phyloP scores from a whole-genome alignment of 2,113 vertebrate species.

The Pseudolaguvia tuberculata region DNA sequence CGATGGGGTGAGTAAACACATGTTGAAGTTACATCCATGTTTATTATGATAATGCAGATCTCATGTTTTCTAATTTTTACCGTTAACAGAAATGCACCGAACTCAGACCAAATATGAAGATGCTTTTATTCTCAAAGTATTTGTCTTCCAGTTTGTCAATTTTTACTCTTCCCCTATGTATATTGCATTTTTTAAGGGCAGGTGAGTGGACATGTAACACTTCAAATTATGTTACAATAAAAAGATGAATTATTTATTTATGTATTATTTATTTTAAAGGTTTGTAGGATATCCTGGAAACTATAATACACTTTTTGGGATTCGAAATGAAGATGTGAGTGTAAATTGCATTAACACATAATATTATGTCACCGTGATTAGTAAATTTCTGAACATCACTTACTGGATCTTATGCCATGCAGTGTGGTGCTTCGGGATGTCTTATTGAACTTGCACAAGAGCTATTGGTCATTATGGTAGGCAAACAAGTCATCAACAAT shows the following conservation, averaged over 20 bases:
- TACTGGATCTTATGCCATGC: constrained; percentile 21
- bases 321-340: constrained; percentile 76
- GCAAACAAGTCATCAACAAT: constrained; percentile 74
- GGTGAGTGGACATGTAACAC: constrained; percentile 49
- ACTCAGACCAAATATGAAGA: constrained; percentile 77
- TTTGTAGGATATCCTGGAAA: constrained; percentile 74
- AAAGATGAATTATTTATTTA: not conserved
- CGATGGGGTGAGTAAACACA: constrained; percentile 67
- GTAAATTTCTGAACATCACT: not conserved
- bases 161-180: constrained; percentile 79
- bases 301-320: constrained; percentile 70
- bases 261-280: constrained; percentile 48
- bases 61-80: constrained; percentile 8
- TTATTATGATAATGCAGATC: not conserved
- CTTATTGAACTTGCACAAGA: constrained; percentile 73
- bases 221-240: constrained; percentile 4
- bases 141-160: constrained; percentile 80
- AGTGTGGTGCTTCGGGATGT: constrained; percentile 72
- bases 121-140: constrained; percentile 77
- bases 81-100: constrained; percentile 72
- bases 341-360: not conserved
- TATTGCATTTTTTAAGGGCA: constrained; percentile 79
- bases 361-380: not conserved
- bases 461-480: constrained; percentile 77
- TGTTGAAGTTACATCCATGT: not conserved